Percentiles rank a stretch among this genome's conserved stretches.
phyloP scores from a whole-genome alignment of 2,113 vertebrate genomes.

The Melanotaenia duboulayi region DNA sequence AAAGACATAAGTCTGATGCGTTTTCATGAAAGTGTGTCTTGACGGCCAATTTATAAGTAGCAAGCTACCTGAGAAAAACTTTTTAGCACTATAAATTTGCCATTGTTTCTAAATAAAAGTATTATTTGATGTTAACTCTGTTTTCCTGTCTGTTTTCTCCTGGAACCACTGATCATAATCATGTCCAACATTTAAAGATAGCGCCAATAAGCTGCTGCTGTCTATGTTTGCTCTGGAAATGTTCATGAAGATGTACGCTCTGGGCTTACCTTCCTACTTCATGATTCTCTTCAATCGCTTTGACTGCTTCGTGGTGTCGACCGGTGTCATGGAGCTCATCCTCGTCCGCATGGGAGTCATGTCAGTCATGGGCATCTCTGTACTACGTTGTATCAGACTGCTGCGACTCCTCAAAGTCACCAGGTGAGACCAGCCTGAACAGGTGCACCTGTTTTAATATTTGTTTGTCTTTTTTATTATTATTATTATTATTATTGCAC shows the following conservation, averaged over 20 bases:
- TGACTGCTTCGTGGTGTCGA: constrained; percentile 94
- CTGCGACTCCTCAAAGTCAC: constrained; percentile 94
- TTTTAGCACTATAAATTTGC: too few relatives aligned
- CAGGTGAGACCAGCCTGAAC: constrained; percentile 76
- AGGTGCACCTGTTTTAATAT: not conserved
- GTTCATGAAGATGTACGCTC: constrained; percentile 93
- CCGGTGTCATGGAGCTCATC: constrained; percentile 88
- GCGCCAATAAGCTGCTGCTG: constrained; percentile 87
- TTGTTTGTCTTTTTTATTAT: too few relatives aligned
- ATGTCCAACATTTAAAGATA: constrained; percentile 75
- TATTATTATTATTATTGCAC: too few relatives aligned
- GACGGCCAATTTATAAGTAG: too few relatives aligned
- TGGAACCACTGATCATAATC: not conserved
- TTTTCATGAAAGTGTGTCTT: too few relatives aligned
- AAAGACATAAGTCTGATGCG: too few relatives aligned
- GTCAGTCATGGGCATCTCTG: constrained; percentile 91
- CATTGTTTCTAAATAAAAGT: too few relatives aligned
- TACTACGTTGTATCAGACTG: constrained; percentile 92
- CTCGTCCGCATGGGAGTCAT: constrained; percentile 86
- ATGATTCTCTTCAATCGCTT: constrained; percentile 96
- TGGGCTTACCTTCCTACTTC: constrained; percentile 92
- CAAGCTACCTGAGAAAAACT: too few relatives aligned
- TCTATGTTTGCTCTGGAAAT: constrained; percentile 91
- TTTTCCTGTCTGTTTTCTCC: not conserved
- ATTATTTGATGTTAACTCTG: not conserved